A percentile compares a stretch with the other conserved stretches of the same genome.
Conservation (phyloP, 2,888 invertebrate species). For the Rhingia campestris region DNA sequence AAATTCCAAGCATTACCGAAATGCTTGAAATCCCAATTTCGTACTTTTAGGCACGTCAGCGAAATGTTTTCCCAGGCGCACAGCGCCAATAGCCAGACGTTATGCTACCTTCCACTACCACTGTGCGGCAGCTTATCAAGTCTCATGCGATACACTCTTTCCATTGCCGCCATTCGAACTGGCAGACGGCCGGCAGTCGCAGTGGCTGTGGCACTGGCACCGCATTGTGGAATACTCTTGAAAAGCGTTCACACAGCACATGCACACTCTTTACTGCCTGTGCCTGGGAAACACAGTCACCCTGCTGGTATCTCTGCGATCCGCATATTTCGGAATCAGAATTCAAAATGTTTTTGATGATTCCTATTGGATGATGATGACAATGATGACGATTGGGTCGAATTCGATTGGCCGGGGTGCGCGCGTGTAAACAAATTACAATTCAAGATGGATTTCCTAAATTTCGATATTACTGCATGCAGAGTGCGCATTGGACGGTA, state of each 20-base stretch:
- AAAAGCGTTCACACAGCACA: background rate
- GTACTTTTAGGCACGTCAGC: conserved; percentile 78
- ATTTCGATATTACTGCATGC: conserved; percentile 10
- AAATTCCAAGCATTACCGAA: conserved; percentile 76
- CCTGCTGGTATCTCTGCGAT: conserved; percentile 52
- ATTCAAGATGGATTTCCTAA: background rate
- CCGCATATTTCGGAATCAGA: conserved; percentile 77
- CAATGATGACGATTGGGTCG: conserved; percentile 70
- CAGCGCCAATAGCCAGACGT: conserved; percentile 56
- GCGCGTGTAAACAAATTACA: conserved; percentile 13
- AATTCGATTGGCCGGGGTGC: conserved; percentile 53
- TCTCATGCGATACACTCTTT: conserved; percentile 49
- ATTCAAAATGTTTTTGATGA: conserved; percentile 77
- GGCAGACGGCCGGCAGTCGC: background rate
- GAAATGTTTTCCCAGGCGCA: conserved; percentile 76
- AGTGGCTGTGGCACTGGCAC: no score
- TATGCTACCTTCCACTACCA: conserved; percentile 2
- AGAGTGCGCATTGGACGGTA: background rate
- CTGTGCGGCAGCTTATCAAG: background rate
- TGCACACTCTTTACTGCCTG: conserved; percentile 48
- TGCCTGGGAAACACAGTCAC: conserved; percentile 1
- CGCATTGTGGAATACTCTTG: conserved; percentile 27
- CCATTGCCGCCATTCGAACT: conserved; percentile 49
- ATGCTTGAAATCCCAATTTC: conserved; percentile 77
- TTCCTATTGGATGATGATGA: conserved; percentile 66